A percentile compares a stretch with the other conserved stretches of the same genome.
phyloP scores from a whole-genome alignment of 2,113 vertebrate genomes.

The Triplophysa dalaica region DNA sequence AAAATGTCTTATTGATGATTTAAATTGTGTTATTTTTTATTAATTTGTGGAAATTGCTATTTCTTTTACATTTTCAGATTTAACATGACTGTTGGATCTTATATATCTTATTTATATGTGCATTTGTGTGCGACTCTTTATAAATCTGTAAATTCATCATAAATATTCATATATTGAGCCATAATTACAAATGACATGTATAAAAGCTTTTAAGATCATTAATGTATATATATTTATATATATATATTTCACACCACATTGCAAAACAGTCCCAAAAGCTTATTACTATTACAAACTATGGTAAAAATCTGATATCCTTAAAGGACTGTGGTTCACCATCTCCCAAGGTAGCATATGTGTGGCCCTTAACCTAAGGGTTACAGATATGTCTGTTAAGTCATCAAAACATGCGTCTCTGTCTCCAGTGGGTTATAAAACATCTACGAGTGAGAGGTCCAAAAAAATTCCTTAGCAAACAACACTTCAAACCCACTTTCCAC shows the following conservation, averaged over 20 bases:
- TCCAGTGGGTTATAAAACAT: conserved; percentile 37
- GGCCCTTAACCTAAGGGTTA: neutral
- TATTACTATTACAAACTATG: conserved; percentile 1
- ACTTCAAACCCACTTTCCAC: conserved; percentile 33
- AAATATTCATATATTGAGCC: neutral
- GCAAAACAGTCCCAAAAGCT: neutral
- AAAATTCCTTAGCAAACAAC: conserved; percentile 18
- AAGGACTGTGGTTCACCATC: conserved; percentile 18
- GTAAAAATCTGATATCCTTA: neutral
- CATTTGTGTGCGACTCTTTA: too few relatives aligned
- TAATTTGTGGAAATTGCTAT: too few relatives aligned
- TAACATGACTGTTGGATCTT: too few relatives aligned
- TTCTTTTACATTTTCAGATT: too few relatives aligned
- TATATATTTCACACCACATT: neutral
- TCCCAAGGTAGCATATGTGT: conserved; percentile 19
- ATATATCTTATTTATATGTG: too few relatives aligned
- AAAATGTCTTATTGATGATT: too few relatives aligned
- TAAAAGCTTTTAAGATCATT: neutral
- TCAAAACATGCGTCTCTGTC: conserved; percentile 26
- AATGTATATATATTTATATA: neutral
- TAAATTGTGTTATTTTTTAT: too few relatives aligned
- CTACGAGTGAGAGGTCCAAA: neutral
- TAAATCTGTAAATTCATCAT: neutral
- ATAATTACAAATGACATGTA: neutral
- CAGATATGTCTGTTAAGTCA: conserved; percentile 24